phyloP scores from a whole-genome alignment of 2,888 invertebrate species.

The Orthonevra nobilis region DNA sequence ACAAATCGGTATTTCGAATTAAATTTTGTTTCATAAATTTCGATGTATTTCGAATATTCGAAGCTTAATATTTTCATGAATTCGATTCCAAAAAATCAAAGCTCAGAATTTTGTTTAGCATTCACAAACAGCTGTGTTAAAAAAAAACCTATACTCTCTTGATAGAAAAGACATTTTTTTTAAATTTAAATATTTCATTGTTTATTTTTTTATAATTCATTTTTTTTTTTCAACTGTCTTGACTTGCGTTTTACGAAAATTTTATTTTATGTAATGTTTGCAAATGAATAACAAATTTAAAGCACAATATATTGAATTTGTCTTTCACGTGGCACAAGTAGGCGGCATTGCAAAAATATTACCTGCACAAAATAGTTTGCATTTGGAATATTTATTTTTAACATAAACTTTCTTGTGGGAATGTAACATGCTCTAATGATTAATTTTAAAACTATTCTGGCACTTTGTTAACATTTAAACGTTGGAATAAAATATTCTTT shows the following conservation, averaged over 20 bases:
- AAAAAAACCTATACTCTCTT: slow-evolving; percentile 16
- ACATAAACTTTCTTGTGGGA: slow-evolving; percentile 19
- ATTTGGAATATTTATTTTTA: not conserved
- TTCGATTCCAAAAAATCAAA: too few relatives aligned
- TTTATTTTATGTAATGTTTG: slow-evolving; percentile 1
- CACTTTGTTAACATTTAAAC: slow-evolving; percentile 13
- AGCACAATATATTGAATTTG: slow-evolving; percentile 19
- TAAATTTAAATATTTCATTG: too few relatives aligned
- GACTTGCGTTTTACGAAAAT: too few relatives aligned
- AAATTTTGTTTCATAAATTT: too few relatives aligned
- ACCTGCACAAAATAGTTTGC: slow-evolving; percentile 33
- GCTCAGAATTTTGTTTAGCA: too few relatives aligned
- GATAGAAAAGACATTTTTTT: too few relatives aligned
- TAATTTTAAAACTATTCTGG: slow-evolving; percentile 21
- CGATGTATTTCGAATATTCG: too few relatives aligned
- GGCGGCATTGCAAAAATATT: slow-evolving; percentile 10
- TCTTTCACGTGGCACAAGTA: slow-evolving; percentile 32
- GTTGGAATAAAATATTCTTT: not conserved
- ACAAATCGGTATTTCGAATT: too few relatives aligned
- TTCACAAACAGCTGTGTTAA: too few relatives aligned
- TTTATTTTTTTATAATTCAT: not conserved
- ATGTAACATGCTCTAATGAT: not conserved
- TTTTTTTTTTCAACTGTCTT: not conserved
- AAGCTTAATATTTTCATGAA: too few relatives aligned
- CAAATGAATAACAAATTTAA: not conserved